Conservation (phyloP, 2,888 invertebrate genomes). For the Microplitis deprimator region DNA sequence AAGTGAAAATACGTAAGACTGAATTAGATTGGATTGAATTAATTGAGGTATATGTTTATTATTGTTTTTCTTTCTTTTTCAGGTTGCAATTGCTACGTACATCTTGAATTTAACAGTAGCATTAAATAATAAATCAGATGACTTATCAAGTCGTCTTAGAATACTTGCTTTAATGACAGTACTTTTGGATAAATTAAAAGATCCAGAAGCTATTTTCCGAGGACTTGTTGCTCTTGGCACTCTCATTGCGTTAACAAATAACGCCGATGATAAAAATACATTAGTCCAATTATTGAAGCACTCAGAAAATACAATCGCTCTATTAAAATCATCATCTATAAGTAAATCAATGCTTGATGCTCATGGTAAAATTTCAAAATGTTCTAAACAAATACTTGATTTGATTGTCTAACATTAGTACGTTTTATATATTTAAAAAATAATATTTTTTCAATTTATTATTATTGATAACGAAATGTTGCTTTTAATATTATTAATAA, state of each 20-base stretch:
- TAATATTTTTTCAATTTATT: neutral
- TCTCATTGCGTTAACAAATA: conserved; percentile 74
- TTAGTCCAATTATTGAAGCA: conserved; percentile 59
- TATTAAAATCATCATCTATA: conserved; percentile 60
- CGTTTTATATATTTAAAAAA: conserved; percentile 45
- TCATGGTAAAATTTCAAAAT: conserved; percentile 60
- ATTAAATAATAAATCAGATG: conserved; percentile 73
- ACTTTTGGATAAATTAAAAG: conserved; percentile 75
- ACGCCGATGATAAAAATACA: conserved; percentile 58
- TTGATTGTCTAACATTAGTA: conserved; percentile 59
- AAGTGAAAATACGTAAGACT: neutral
- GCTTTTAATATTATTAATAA: neutral
- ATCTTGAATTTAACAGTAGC: conserved; percentile 82
- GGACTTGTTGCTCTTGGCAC: conserved; percentile 85
- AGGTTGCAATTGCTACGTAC: conserved; percentile 83
- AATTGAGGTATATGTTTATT: neutral
- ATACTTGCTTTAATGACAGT: conserved; percentile 74
- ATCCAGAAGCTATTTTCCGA: conserved; percentile 84
- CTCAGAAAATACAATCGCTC: conserved; percentile 57
- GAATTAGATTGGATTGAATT: neutral
- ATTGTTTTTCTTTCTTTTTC: conserved; percentile 63
- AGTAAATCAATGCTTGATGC: conserved; percentile 47
- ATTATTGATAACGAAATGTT: neutral
- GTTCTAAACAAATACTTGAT: conserved; percentile 65
- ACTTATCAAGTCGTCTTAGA: conserved; percentile 72